Evolutionary conservation across 2,888 invertebrate species (phyloP).

Genomic region (Metopia argyrocephala): DNA sequence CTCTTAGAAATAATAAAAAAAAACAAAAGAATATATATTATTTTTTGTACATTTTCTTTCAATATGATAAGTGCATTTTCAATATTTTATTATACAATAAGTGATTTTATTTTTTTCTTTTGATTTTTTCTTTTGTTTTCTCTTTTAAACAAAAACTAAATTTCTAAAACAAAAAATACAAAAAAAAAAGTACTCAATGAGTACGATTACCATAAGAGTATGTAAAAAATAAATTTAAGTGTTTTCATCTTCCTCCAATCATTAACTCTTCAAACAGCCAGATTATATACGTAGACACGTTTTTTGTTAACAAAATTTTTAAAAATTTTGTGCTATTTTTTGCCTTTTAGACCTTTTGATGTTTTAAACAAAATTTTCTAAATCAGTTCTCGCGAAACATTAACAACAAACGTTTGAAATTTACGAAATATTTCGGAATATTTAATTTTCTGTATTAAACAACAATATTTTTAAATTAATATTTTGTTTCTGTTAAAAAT

Average conservation of each 20-base stretch:
- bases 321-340: not conserved
- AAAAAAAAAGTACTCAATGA: slow-evolving; percentile 38
- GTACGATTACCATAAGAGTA: slow-evolving; percentile 7
- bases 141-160: slow-evolving; percentile 4
- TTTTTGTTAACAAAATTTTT: slow-evolving; percentile 21
- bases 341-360: slow-evolving; percentile 45
- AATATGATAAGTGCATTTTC: slow-evolving; percentile 20
- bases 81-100: slow-evolving; percentile 14
- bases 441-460: no score
- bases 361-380: slow-evolving; percentile 42
- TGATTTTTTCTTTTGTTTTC: not conserved
- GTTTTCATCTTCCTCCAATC: not conserved
- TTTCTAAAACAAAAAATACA: no score
- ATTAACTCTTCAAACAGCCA: not conserved
- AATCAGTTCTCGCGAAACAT: slow-evolving; percentile 62
- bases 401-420: slow-evolving; percentile 56
- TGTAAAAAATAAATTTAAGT: not conserved
- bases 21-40: not conserved
- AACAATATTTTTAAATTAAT: not conserved
- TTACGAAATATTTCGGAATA: slow-evolving; percentile 43
- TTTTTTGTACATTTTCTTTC: not conserved
- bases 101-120: not conserved
- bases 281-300: not conserved
- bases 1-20: slow-evolving; percentile 10
- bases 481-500: slow-evolving; percentile 10